These are phyloP conservation scores for Sphinx pinastri DNA, from an alignment of 2,888 invertebrate species.

Conservation along the genomic window DNA sequence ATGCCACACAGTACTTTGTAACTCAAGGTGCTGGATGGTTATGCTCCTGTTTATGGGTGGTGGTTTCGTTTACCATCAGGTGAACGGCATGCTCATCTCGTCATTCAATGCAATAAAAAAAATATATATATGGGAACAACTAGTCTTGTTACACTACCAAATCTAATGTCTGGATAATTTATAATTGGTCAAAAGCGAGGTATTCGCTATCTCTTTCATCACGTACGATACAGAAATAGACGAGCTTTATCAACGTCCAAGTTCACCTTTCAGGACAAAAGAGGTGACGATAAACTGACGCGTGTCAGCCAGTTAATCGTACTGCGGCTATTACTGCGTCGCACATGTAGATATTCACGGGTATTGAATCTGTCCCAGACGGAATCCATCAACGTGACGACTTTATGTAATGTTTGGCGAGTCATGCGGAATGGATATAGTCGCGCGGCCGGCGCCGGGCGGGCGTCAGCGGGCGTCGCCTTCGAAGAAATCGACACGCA, in stretches of 20 bases:
- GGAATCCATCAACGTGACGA: constrained; percentile 50
- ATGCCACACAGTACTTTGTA: too few relatives aligned
- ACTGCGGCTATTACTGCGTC: neutral
- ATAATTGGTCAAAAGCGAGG: neutral
- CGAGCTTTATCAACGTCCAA: neutral
- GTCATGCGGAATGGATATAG: constrained; percentile 59
- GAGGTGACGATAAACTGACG: neutral
- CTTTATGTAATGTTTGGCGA: constrained; percentile 64
- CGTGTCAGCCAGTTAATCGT: constrained; percentile 1
- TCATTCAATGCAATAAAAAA: too few relatives aligned
- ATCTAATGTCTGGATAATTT: neutral
- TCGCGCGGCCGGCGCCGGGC: constrained; percentile 49
- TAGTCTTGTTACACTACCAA: too few relatives aligned
- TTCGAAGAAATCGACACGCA: constrained; percentile 39
- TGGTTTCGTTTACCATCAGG: too few relatives aligned
- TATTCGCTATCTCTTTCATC: neutral
- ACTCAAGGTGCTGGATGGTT: too few relatives aligned
- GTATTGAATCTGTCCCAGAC: constrained; percentile 33
- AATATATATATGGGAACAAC: too few relatives aligned
- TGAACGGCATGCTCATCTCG: too few relatives aligned
- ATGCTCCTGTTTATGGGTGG: too few relatives aligned
- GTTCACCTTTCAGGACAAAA: constrained; percentile 6
- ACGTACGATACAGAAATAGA: neutral
- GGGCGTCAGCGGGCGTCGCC: constrained; percentile 39
- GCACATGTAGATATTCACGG: constrained; percentile 15